These are phyloP conservation scores for Orthosia gothica DNA, from an alignment of 2,888 invertebrate genomes.

Conservation along the genomic window DNA sequence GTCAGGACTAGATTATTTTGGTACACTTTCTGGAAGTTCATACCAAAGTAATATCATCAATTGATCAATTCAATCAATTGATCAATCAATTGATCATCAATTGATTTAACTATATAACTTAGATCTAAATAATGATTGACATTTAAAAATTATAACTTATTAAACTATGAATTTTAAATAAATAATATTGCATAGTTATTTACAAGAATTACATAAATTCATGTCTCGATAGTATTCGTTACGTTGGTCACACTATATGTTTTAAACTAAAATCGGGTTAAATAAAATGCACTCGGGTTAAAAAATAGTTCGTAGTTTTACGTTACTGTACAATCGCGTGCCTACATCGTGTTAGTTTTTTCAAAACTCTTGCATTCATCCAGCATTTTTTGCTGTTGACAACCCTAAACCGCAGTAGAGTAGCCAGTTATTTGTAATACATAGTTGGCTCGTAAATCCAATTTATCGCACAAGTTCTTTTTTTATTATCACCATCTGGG, in stretches of 20 bases:
- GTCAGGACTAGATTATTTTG: no score
- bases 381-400: background rate
- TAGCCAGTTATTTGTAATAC: conserved; percentile 48
- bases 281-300: background rate
- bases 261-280: background rate
- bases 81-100: no score
- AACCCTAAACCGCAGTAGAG: conserved; percentile 36
- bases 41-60: no score
- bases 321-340: background rate
- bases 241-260: background rate
- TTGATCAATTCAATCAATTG: no score
- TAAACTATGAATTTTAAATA: background rate
- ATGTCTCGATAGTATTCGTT: no score
- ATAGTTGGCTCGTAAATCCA: conserved; percentile 66
- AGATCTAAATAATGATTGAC: no score
- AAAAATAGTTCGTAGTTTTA: background rate
- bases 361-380: background rate
- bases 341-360: background rate
- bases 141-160: background rate
- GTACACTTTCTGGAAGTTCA: no score
- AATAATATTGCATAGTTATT: no score
- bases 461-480: conserved; percentile 66
- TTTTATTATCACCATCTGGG: conserved; percentile 63
- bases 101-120: no score
- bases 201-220: no score